phyloP scores from a whole-genome alignment of 2,113 vertebrate species.

The Zapornia atra region DNA sequence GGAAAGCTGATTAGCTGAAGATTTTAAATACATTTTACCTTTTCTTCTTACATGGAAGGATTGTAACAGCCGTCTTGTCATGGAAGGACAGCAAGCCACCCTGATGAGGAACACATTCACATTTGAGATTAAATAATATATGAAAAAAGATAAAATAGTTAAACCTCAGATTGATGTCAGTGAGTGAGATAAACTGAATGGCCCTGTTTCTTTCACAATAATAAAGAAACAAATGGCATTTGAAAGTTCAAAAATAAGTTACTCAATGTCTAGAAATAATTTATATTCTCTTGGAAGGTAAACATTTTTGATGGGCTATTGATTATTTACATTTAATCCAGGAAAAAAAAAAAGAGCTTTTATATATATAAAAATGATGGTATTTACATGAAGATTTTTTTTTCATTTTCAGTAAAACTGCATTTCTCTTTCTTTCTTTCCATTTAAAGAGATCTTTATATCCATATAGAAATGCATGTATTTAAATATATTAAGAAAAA shows the following conservation, averaged over 20 bases:
- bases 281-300: background rate
- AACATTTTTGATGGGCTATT: fast-evolving
- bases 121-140: background rate
- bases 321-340: background rate
- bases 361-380: background rate
- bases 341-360: background rate
- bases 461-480: background rate
- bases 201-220: background rate
- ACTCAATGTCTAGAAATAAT: background rate
- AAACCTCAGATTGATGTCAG: background rate
- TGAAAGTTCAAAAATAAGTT: background rate
- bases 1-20: background rate
- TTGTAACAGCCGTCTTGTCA: background rate
- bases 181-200: background rate
- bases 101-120: background rate
- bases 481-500: background rate
- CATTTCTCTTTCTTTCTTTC: background rate
- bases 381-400: background rate
- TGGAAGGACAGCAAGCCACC: background rate
- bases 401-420: background rate
- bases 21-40: background rate
- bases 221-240: background rate
- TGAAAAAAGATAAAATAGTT: background rate
- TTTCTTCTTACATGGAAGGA: background rate
- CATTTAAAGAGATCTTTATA: background rate